Conservation (phyloP, 2,797 vertebrate genomes). For the Lateolabrax maculatus region DNA sequence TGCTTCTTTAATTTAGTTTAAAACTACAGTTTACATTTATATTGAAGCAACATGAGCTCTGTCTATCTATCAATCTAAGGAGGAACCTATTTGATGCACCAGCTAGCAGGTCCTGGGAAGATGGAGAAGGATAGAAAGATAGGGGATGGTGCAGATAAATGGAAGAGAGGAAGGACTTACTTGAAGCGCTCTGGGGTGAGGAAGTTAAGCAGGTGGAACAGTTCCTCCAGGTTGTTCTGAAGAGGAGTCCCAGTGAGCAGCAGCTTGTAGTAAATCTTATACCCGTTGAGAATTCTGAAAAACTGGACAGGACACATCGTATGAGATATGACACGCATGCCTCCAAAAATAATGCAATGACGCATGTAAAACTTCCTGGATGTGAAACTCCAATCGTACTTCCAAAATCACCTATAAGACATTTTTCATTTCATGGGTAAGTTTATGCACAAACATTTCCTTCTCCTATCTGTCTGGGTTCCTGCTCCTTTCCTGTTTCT, state of each 20-base stretch:
- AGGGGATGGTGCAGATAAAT: neutral
- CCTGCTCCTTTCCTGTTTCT: conserved; percentile 7
- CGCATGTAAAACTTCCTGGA: neutral
- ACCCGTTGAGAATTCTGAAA: conserved; percentile 97
- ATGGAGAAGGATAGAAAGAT: neutral
- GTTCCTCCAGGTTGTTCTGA: conserved; percentile 98
- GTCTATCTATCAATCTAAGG: neutral
- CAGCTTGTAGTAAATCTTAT: conserved; percentile 99
- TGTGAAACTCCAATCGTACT: neutral
- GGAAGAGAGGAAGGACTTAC: conserved; percentile 81
- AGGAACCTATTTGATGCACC: neutral
- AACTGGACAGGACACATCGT: conserved; percentile 84
- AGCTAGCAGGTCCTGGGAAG: neutral
- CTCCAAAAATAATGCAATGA: neutral
- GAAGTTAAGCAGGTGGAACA: conserved; percentile 99
- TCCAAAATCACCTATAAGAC: neutral
- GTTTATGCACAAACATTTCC: conserved; percentile 16
- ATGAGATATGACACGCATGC: neutral
- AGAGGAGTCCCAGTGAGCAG: conserved; percentile 97
- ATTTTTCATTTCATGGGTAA: neutral
- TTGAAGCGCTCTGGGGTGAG: conserved; percentile 98
- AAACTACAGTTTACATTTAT: neutral
- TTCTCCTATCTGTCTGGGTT: neutral
- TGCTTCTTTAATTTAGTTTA: neutral
- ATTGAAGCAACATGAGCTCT: neutral